Conservation (phyloP, 2,797 vertebrate genomes). For the Astyanax mexicanus region DNA sequence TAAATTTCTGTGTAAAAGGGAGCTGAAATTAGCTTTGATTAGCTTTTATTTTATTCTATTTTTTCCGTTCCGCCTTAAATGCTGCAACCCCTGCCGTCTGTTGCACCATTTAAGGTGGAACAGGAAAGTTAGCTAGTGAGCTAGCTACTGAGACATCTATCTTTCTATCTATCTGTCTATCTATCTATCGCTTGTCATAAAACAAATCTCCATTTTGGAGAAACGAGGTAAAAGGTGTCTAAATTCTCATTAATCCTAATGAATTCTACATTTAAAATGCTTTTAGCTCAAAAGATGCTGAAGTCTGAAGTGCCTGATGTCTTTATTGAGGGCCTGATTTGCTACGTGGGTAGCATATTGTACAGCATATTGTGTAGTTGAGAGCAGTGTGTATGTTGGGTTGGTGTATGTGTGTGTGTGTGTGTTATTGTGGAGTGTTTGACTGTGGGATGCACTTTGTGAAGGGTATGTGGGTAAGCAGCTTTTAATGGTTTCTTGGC, state of each 20-base stretch:
- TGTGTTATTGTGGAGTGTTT: slow-evolving; percentile 9
- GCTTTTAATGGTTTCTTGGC: slow-evolving; percentile 43
- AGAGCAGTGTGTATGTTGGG: not conserved
- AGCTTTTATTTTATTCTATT: too few relatives aligned
- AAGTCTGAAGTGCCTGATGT: not conserved
- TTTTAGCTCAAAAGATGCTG: slow-evolving; percentile 6
- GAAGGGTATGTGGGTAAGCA: slow-evolving; percentile 25
- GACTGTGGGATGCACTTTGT: slow-evolving; percentile 11
- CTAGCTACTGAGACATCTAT: too few relatives aligned
- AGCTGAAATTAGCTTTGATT: too few relatives aligned
- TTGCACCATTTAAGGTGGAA: too few relatives aligned
- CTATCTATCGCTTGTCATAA: too few relatives aligned
- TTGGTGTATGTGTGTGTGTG: not conserved
- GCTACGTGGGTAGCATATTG: not conserved
- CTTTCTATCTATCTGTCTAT: too few relatives aligned
- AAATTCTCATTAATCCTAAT: not conserved
- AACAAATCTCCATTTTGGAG: too few relatives aligned
- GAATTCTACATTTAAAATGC: not conserved
- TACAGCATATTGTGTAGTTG: not conserved
- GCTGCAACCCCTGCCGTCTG: too few relatives aligned
- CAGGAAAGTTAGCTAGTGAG: too few relatives aligned
- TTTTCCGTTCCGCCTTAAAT: too few relatives aligned
- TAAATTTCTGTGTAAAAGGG: too few relatives aligned
- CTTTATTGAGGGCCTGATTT: slow-evolving; percentile 23
- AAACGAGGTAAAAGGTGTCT: too few relatives aligned